Evolutionary conservation across 2,113 vertebrate genomes (phyloP), one percentile per base, ranked within the genome.

Genomic region (Limnothrissa miodon): DNA sequence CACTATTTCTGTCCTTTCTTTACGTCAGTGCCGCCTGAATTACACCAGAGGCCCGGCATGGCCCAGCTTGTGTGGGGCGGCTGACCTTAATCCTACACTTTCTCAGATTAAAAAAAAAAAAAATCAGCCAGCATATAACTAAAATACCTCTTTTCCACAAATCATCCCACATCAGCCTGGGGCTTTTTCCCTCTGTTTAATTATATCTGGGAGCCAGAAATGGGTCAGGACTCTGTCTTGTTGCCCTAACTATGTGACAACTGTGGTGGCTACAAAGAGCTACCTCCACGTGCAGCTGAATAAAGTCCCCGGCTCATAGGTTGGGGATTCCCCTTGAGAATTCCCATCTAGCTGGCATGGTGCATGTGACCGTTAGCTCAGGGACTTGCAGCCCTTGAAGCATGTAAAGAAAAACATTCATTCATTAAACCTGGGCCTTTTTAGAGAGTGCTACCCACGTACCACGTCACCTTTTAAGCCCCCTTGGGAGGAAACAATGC

Each of bases 61-160:
- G 46, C 39, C 15, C 2, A n/a, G 74, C 70, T 78, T 78, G 44
- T 78, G 10, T 66, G n/a, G 5, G 23, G 33, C 10, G 42, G 23
- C 36, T 82, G 46, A 83, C 83, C 62, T 51, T 81, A 59, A 56
- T 78, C 33, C 66, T 36, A 45, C 17, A 78, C 62, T 70, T 70
- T 70, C 10, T 70, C 62, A 0, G 62, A 70, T 23, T 83, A n/a
- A n/a, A n/a, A n/a, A n/a, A n/a, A n/a, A n/a, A n/a, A n/a, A 78
- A 81, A 21, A 15, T 21, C 70, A 81, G 29, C 25, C 29, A 36
- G 17, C 62, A 70, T 36, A 36, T 13, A 36, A 33, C 29, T 5
- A 39, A 1, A 62, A 39, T 59, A 36, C 80, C 4, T 36, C 62
- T 33, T 29, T 17, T 10, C 0, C 62, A 70, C 33, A 70, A 21